Evolutionary conservation across 2,113 vertebrate genomes (phyloP).

Genomic region (Pelvicachromis taeniatus): DNA sequence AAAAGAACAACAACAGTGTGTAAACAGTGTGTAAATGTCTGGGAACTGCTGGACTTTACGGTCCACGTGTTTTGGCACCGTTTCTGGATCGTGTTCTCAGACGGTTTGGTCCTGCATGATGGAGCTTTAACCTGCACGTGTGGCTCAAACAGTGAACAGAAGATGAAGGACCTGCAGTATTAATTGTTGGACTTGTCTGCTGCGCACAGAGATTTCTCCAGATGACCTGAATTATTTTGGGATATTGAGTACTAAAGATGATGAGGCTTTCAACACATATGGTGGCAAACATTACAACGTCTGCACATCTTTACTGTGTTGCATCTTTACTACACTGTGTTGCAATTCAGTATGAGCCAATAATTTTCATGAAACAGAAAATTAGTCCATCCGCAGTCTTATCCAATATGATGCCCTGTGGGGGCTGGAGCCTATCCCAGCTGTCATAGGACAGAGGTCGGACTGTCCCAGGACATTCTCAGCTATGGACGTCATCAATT

Average conservation of each 20-base stretch:
- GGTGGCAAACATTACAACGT: background rate
- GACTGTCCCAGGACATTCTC: background rate
- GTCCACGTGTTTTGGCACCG: background rate
- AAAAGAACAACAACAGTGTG: background rate
- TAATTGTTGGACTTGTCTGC: background rate
- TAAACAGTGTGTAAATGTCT: background rate
- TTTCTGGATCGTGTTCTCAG: accelerated
- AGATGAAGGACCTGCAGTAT: background rate
- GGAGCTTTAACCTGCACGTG: background rate
- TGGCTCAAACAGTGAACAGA: background rate
- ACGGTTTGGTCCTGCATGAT: background rate
- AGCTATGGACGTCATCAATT: background rate
- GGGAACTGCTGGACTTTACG: background rate
- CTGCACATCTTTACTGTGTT: background rate
- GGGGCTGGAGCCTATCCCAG: no score
- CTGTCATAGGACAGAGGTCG: no score
- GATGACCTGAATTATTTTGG: background rate
- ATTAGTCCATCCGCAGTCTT: no score
- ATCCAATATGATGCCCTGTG: background rate
- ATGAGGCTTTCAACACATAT: background rate
- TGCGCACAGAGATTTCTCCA: background rate
- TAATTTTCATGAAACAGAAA: background rate
- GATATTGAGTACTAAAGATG: background rate
- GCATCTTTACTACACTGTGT: no score
- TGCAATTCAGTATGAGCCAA: background rate